phyloP scores from a whole-genome alignment of 2,113 vertebrate species.

The Aspiorhynchus laticeps region DNA sequence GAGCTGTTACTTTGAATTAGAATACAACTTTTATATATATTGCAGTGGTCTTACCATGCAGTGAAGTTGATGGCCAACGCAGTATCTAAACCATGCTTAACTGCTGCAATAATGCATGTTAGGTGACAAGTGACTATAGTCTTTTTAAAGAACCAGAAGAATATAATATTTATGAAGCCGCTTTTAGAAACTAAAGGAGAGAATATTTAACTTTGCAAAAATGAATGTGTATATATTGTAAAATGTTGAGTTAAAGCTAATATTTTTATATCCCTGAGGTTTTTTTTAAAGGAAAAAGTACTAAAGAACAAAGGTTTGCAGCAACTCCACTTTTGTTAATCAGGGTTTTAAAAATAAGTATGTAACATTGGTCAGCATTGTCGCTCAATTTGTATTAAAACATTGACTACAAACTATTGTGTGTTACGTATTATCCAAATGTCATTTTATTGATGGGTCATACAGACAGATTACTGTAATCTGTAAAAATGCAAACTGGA shows the following conservation, averaged over 20 bases:
- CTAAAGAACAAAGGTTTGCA: slow-evolving; percentile 65
- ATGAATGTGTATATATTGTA: slow-evolving; percentile 93
- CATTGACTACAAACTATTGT: slow-evolving; percentile 24
- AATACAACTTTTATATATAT: neutral
- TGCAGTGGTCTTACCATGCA: slow-evolving; percentile 5
- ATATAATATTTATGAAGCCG: slow-evolving; percentile 95
- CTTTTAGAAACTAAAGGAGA: slow-evolving; percentile 84
- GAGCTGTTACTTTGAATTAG: neutral
- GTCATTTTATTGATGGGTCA: slow-evolving; percentile 88
- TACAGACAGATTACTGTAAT: slow-evolving; percentile 81
- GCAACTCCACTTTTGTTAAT: slow-evolving; percentile 73
- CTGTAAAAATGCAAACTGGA: slow-evolving; percentile 88
- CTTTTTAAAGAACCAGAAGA: slow-evolving; percentile 64
- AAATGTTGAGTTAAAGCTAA: slow-evolving; percentile 86
- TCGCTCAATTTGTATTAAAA: slow-evolving; percentile 58
- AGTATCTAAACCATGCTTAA: slow-evolving; percentile 11
- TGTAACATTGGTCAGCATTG: slow-evolving; percentile 37
- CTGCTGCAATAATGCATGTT: slow-evolving; percentile 60
- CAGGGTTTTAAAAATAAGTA: slow-evolving; percentile 76
- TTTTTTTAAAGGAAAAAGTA: slow-evolving; percentile 58
- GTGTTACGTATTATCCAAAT: slow-evolving; percentile 71
- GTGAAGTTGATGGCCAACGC: neutral
- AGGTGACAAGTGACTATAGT: slow-evolving; percentile 66
- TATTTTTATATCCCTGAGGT: slow-evolving; percentile 96
- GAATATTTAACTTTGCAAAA: slow-evolving; percentile 93